A percentile compares a stretch with the other conserved stretches of the same genome.
These are phyloP conservation scores for Mellilla xanthometata DNA, from an alignment of 2,888 invertebrate genomes.

Conservation along the genomic window DNA sequence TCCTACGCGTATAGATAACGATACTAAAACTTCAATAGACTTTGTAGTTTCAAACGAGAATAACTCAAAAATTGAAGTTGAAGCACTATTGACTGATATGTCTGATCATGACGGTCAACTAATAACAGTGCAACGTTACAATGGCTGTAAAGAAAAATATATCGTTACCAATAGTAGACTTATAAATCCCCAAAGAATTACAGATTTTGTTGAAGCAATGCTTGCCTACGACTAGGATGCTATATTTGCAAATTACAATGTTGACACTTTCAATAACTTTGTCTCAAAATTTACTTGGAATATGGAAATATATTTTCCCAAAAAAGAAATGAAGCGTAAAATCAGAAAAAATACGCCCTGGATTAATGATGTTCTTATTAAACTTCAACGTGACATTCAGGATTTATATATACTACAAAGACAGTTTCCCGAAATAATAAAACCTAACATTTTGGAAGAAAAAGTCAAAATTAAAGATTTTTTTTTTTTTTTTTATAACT, in stretches of 20 bases:
- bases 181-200: too few relatives aligned
- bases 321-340: background rate
- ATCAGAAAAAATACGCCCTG: background rate
- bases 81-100: too few relatives aligned
- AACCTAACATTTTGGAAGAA: background rate
- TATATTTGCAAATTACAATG: background rate
- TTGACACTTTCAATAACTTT: background rate
- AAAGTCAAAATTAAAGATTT: background rate
- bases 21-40: too few relatives aligned
- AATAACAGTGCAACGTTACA: too few relatives aligned
- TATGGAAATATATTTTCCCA: constrained; percentile 1
- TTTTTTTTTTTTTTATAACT: too few relatives aligned
- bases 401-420: background rate
- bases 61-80: too few relatives aligned
- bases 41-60: too few relatives aligned
- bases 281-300: background rate
- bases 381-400: background rate
- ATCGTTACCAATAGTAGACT: too few relatives aligned
- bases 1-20: too few relatives aligned
- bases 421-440: background rate
- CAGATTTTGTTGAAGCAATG: background rate
- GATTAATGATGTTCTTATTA: background rate
- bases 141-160: too few relatives aligned
- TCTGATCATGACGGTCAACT: too few relatives aligned
- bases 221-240: background rate